Evolutionary conservation across 2,797 vertebrate species (phyloP).

Genomic region (Lutjanus argentimaculatus): DNA sequence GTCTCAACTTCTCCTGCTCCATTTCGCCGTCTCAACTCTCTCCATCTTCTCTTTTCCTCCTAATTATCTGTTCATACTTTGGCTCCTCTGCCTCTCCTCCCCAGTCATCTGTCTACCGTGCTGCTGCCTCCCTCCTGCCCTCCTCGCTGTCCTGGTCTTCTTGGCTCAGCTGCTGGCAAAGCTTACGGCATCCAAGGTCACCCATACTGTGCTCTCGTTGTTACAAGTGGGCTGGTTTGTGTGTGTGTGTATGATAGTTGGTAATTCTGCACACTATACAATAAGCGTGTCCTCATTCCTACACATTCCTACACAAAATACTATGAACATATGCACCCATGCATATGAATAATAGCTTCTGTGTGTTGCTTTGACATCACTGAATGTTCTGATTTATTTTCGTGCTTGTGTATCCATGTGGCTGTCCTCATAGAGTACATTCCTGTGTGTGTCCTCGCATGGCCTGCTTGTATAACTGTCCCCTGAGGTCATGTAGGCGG

Average conservation of each 20-base stretch:
- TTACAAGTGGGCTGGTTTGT: conserved; percentile 31
- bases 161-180: conserved; percentile 48
- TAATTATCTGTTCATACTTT: not conserved
- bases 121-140: not conserved
- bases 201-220: conserved; percentile 29
- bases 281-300: not conserved
- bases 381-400: not conserved
- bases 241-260: conserved; percentile 12
- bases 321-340: not conserved
- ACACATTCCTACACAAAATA: too few species aligned
- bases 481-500: conserved; percentile 33
- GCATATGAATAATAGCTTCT: not conserved
- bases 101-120: not conserved
- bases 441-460: conserved; percentile 40
- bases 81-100: not conserved
- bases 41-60: not conserved
- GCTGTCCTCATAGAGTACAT: conserved; percentile 14
- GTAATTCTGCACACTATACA: conserved; percentile 1
- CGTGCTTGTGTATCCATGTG: not conserved
- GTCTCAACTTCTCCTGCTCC: not conserved
- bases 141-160: conserved; percentile 22
- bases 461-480: conserved; percentile 50
- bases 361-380: not conserved
- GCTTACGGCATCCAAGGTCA: conserved; percentile 54
- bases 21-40: not conserved